A percentile compares a stretch with the other conserved stretches of the same genome.
Conservation (phyloP, 2,113 vertebrate species). For the Spea multiplicata region DNA sequence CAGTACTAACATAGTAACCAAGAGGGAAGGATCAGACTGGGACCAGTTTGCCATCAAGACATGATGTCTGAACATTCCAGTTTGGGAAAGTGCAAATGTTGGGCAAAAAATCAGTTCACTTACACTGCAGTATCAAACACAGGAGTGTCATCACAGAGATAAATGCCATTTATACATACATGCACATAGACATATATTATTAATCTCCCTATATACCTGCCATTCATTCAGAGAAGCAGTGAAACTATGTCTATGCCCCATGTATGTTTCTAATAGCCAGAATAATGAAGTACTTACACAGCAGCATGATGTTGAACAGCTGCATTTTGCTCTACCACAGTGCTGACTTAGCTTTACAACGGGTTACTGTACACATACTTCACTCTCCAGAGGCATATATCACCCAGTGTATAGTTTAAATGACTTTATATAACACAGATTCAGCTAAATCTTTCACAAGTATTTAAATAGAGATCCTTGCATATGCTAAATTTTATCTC, state of each 20-base stretch:
- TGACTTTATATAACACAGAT: too few species aligned
- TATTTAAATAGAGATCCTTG: too few species aligned
- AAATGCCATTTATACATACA: conserved; percentile 39
- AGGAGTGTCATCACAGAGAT: conserved; percentile 29
- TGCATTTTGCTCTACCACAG: background rate
- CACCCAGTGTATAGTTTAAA: background rate
- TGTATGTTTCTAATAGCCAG: background rate
- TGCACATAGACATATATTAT: conserved; percentile 24
- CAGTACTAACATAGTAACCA: conserved; percentile 29
- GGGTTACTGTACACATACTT: background rate
- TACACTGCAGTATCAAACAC: conserved; percentile 18
- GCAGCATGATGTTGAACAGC: background rate
- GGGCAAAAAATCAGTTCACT: conserved; percentile 10
- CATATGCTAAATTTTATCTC: too few species aligned
- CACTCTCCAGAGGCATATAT: background rate
- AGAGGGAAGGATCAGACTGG: conserved; percentile 25
- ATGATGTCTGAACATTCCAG: conserved; percentile 34
- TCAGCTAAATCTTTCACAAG: too few species aligned
- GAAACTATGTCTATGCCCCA: background rate
- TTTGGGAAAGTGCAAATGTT: conserved; percentile 14
- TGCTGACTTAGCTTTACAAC: background rate
- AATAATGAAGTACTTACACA: background rate
- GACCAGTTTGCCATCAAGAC: conserved; percentile 30
- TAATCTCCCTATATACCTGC: conserved; percentile 9
- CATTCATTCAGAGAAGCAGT: conserved; percentile 10